Conservation (phyloP, 2,113 vertebrate species). For the Gasterosteus aculeatus region DNA sequence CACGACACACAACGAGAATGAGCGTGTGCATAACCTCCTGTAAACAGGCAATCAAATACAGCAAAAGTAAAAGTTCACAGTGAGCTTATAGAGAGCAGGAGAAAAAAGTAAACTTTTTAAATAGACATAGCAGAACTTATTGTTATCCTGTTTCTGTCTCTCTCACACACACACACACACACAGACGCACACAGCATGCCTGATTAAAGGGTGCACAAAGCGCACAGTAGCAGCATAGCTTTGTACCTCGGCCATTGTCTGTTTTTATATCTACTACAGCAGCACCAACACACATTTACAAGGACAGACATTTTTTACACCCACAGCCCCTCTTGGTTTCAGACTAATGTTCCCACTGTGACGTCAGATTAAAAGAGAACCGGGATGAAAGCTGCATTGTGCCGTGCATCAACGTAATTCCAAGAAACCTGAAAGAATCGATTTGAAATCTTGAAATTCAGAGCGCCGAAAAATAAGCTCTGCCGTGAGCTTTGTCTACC, state of each 20-base stretch:
- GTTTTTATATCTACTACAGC: constrained; percentile 33
- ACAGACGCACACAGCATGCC: constrained; percentile 18
- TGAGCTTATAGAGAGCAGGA: constrained; percentile 13
- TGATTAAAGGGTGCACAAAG: constrained; percentile 48
- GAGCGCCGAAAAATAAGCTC: constrained; percentile 23
- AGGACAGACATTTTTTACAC: constrained; percentile 23
- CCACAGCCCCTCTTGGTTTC: constrained; percentile 36
- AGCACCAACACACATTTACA: constrained; percentile 42
- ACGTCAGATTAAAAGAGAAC: constrained; percentile 36
- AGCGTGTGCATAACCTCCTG: constrained; percentile 13
- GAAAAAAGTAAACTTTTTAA: constrained; percentile 22
- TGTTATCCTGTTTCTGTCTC: constrained; percentile 16
- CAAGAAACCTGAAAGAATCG: constrained; percentile 31
- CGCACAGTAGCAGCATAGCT: constrained; percentile 27
- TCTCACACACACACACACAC: constrained; percentile 3
- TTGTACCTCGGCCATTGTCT: constrained; percentile 52
- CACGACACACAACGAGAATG: constrained; percentile 22
- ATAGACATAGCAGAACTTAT: constrained; percentile 22
- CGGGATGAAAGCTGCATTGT: constrained; percentile 19
- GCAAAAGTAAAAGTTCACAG: constrained; percentile 26
- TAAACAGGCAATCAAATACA: constrained; percentile 34
- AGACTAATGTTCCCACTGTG: constrained; percentile 29
- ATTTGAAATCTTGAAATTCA: constrained; percentile 50
- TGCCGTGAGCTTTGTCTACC: constrained; percentile 28
- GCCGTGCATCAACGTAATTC: constrained; percentile 40